Evolutionary conservation across 1,140 invertebrate species (phyloP).

Genomic region (Atopsyche davidsoni): DNA sequence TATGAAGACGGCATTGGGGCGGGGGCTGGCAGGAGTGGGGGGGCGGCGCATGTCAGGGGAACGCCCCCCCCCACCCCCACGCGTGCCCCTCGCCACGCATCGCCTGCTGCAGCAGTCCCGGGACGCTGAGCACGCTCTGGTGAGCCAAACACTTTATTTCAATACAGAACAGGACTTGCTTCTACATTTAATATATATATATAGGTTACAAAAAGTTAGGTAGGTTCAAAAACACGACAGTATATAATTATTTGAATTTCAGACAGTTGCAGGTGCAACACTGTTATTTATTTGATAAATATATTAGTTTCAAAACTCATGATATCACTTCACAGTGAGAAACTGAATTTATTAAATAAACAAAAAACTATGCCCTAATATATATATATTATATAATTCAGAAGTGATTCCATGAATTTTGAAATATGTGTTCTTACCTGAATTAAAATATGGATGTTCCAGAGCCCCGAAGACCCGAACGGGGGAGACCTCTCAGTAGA

Average conservation of each 20-base stretch:
- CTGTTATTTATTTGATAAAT: neutral
- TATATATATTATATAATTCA: no score
- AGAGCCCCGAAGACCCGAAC: conserved; percentile 42
- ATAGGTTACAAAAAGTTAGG: no score
- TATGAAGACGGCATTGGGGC: conserved; percentile 15
- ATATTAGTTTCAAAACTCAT: neutral
- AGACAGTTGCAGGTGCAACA: neutral
- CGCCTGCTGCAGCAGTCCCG: conserved; percentile 79
- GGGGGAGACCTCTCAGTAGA: conserved; percentile 28
- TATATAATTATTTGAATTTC: no score
- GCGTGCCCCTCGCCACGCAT: conserved; percentile 56
- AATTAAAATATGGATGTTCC: conserved; percentile 4
- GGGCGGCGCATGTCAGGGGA: conserved; percentile 37
- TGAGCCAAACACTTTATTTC: neutral
- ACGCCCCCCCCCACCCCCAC: conserved; percentile 47
- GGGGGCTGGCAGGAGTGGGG: conserved; percentile 29
- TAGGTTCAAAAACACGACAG: no score
- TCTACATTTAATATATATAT: neutral
- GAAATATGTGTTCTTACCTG: no score
- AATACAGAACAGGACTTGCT: no score
- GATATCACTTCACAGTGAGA: no score
- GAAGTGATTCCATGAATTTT: no score
- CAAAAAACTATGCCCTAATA: no score
- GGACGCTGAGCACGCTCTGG: conserved; percentile 65
- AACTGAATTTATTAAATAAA: neutral